phyloP scores from a whole-genome alignment of 1,140 invertebrate species.

The Halictus rubicundus region DNA sequence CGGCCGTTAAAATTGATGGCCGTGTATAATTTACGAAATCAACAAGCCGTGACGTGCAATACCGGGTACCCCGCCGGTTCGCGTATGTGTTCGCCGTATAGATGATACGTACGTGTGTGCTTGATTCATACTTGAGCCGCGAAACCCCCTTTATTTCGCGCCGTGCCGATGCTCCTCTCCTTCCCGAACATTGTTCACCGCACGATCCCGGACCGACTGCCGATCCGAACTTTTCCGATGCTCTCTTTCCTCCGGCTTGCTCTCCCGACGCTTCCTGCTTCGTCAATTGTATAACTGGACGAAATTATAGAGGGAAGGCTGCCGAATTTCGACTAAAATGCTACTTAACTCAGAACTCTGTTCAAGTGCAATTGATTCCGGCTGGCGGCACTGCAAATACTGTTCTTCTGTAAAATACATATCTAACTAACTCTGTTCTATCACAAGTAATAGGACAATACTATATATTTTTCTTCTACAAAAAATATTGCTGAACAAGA shows the following conservation, averaged over 20 bases:
- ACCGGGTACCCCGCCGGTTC: constrained; percentile 43
- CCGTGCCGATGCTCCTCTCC: constrained; percentile 49
- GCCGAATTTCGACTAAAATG: too few relatives aligned
- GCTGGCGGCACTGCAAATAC: too few relatives aligned
- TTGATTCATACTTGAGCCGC: constrained; percentile 69
- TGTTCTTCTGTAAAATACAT: too few relatives aligned
- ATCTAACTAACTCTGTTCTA: too few relatives aligned
- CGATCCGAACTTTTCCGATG: constrained; percentile 37
- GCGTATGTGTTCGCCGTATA: constrained; percentile 47
- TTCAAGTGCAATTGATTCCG: too few relatives aligned
- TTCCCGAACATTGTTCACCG: constrained; percentile 19
- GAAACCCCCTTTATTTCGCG: constrained; percentile 70
- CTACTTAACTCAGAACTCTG: too few relatives aligned
- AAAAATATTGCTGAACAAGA: too few relatives aligned
- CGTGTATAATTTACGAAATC: constrained; percentile 78
- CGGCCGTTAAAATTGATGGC: constrained; percentile 75
- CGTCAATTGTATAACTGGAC: not conserved
- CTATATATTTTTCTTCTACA: too few relatives aligned
- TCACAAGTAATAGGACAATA: too few relatives aligned
- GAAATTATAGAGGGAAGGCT: too few relatives aligned
- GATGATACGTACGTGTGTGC: constrained; percentile 37
- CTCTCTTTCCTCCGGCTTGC: constrained; percentile 40
- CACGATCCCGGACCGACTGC: constrained; percentile 6
- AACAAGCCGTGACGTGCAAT: constrained; percentile 77
- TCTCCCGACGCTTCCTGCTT: not conserved